phyloP scores from a whole-genome alignment of 2,113 vertebrate species.

The Cyanocitta stelleri region DNA sequence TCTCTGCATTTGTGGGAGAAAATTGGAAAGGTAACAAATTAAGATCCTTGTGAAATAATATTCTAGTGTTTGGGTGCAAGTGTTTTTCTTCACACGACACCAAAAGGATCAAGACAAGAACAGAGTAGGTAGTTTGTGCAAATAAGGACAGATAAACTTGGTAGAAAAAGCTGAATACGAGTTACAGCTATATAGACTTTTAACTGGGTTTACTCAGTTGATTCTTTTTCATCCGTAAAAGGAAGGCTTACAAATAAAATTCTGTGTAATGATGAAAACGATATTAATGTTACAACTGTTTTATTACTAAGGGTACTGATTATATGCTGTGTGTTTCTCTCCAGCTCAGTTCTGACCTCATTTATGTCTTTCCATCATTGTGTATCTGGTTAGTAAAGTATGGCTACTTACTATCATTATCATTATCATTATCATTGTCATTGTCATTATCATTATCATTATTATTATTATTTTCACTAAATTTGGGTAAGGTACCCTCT shows the following conservation, averaged over 20 bases:
- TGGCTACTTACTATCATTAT: neutral
- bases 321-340: neutral
- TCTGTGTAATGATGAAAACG: neutral
- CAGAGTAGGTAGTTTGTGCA: neutral
- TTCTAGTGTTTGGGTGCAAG: neutral
- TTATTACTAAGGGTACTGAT: neutral
- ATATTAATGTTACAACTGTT: neutral
- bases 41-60: neutral
- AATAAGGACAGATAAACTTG: neutral
- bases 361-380: neutral
- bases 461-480: neutral
- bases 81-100: neutral
- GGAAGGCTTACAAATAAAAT: neutral
- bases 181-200: neutral
- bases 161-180: neutral
- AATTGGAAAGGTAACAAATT: neutral
- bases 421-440: neutral
- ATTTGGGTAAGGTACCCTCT: neutral
- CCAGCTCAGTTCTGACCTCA: neutral
- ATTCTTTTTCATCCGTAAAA: neutral
- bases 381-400: neutral
- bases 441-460: neutral
- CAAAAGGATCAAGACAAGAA: neutral
- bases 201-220: neutral
- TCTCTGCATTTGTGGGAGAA: neutral